Base-by-base conservation (phyloP, 2,888 invertebrate genomes). In the Papilio demoleus region DNA sequence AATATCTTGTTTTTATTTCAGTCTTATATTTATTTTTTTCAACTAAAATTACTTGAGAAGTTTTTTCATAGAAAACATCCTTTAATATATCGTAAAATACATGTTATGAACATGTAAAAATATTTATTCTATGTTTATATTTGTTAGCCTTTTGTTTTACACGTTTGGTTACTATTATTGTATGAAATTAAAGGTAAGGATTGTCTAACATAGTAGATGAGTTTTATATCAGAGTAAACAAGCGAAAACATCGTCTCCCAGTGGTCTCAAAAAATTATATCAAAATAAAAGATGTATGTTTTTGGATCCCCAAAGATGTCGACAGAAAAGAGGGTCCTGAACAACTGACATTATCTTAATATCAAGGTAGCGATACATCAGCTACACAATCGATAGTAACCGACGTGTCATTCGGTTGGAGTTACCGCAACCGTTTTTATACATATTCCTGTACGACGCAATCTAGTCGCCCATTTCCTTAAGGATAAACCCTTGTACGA, bases 331-430 rank as follows among this genome's bases (percentile, higher is more conserved):
- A 68, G 64, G 64, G 64, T 68, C 59, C 60, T 50, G 68, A 59
- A 31, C 38, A 56, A 59, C 27, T 68, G 68, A 65, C 68, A 68
- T 64, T 59, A 64, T 68, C 50, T 53, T 68, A 65, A 68, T 68
- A 65, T 50, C 59, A 50, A 47, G 19, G 59, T 60, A 64, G n/a
- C 58, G 19, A 65, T 65, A 68, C 64, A 68, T 64, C 24, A 59
- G 63, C 4, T 31, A 65, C 50, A 67, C 60, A 60, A 61, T 69
- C 64, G 68, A 47, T 64, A 59, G 47, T 50, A 59, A 50, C 47
- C 63, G n/a, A 36, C 27, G 47, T 45, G 45, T 58, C 47, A 59
- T 47, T 63, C 58, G 45, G 22, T 34, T 58, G 24, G 63, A 63
- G 36, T 58, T 61, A 53, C 36, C 58, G 58, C 58, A 45, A 38